These are phyloP conservation scores for Scalopus aquaticus DNA, from an alignment of 2,113 vertebrate genomes.

Conservation along the genomic window DNA sequence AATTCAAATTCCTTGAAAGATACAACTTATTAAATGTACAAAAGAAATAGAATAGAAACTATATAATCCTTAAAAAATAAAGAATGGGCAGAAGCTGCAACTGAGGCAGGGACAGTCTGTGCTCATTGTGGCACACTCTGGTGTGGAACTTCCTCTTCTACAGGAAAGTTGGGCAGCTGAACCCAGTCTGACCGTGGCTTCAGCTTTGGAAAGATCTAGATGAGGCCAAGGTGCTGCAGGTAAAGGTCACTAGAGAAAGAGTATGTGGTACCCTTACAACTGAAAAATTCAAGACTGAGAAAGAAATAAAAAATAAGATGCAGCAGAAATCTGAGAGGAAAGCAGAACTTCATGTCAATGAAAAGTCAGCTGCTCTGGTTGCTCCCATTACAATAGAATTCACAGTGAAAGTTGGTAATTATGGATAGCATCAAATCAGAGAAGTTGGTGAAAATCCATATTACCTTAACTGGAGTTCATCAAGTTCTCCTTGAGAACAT, in stretches of 20 bases:
- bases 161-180: too few species aligned
- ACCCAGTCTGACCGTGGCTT: not conserved
- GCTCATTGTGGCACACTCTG: too few species aligned
- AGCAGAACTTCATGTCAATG: conserved; percentile 80
- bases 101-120: too few species aligned
- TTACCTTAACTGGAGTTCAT: conserved; percentile 91
- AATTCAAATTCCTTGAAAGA: not conserved
- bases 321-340: conserved; percentile 84
- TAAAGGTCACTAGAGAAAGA: conserved; percentile 86
- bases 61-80: conserved; percentile 84
- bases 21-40: not conserved
- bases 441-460: conserved; percentile 94
- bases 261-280: conserved; percentile 86
- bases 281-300: conserved; percentile 90
- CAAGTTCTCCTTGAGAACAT: conserved; percentile 86
- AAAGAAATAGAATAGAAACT: not conserved
- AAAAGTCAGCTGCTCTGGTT: conserved; percentile 69
- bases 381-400: conserved; percentile 83
- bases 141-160: too few species aligned
- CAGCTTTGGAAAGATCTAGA: conserved; percentile 81
- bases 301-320: conserved; percentile 87
- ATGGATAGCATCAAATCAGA: conserved; percentile 95
- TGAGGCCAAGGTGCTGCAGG: conserved; percentile 87
- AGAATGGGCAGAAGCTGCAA: conserved; percentile 80
- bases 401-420: conserved; percentile 93